These are phyloP conservation scores for Melanotaenia parkinsoni DNA, from an alignment of 2,797 vertebrate species.

Conservation along the genomic window DNA sequence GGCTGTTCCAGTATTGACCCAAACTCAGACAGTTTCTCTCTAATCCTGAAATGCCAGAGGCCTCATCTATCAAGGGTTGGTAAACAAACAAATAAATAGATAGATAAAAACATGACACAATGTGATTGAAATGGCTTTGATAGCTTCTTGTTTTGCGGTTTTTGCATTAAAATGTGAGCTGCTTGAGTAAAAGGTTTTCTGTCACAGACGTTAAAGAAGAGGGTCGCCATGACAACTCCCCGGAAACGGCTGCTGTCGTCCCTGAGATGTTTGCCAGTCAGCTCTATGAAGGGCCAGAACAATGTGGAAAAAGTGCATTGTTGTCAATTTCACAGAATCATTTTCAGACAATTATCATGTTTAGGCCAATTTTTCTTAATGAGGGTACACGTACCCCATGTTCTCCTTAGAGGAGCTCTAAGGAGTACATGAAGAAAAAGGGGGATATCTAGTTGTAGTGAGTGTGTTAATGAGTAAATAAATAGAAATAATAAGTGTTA, in stretches of 20 bases:
- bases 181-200: not conserved
- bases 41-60: not conserved
- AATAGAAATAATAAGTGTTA: no score
- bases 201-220: not conserved
- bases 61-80: conserved; percentile 11
- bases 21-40: not conserved
- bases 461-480: no score
- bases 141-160: not conserved
- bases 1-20: conserved; percentile 4
- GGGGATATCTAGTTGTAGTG: no score
- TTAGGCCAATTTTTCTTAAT: no score
- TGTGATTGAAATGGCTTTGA: not conserved
- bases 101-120: not conserved
- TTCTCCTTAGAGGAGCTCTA: no score
- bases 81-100: not conserved
- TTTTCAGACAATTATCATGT: no score
- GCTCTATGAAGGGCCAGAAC: no score
- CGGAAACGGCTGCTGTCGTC: not conserved
- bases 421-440: no score
- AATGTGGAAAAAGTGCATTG: no score
- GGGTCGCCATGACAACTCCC: not conserved
- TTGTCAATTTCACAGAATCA: no score
- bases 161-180: not conserved
- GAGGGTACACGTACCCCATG: no score
- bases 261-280: no score